Evolutionary conservation across 2,113 vertebrate species (phyloP), one percentile per base, ranked within the genome.

Genomic region (Cygnus buccinator): DNA sequence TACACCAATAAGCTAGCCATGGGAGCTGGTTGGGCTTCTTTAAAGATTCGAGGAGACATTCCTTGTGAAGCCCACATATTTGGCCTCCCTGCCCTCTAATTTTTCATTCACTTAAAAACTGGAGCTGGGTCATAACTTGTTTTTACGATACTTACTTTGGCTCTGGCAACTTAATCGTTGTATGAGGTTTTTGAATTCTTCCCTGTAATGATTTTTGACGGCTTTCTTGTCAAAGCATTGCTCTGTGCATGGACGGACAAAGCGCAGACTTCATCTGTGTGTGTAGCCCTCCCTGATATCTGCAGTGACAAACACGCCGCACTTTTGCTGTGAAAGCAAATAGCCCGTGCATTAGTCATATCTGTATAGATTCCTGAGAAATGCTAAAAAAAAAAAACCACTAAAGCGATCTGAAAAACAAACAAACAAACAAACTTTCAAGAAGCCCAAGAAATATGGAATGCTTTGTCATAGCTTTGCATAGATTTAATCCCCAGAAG

Each of bases 61-160:
- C 84, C 71, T 94, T 84, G 65, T 93, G 65, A 90, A 94, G 67
- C 59, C 63, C 74, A 65, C 82, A 39, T 85, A 46, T 72, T 94
- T 88, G 71, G 58, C 89, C 82, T 96, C 77, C 54, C 35, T 88
- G 65, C 76, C 79, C 72, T 93, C 33, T 90, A 50, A 81, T 95
- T 94, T 93, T 93, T 95, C 88, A 90, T 95, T 95, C 75, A 81
- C 41, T 92, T 88, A 67, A 90, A 90, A 88, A 67, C 72, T 81
- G 33, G 90, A 92, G 37, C 61, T 80, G 25, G 65, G 61, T 74
- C 0, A 0, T 91, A 84, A 81, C 92, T 95, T 90, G 79, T 73
- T 88, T 63, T 72, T 89, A 62, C 41, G 67, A 73, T 86, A 72
- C 78, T 59, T 90, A 44, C 46, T 91, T 83, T 62, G 43, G 71